Conservation (phyloP, 2,797 vertebrate species). For the Pipistrellus pipistrellus region DNA sequence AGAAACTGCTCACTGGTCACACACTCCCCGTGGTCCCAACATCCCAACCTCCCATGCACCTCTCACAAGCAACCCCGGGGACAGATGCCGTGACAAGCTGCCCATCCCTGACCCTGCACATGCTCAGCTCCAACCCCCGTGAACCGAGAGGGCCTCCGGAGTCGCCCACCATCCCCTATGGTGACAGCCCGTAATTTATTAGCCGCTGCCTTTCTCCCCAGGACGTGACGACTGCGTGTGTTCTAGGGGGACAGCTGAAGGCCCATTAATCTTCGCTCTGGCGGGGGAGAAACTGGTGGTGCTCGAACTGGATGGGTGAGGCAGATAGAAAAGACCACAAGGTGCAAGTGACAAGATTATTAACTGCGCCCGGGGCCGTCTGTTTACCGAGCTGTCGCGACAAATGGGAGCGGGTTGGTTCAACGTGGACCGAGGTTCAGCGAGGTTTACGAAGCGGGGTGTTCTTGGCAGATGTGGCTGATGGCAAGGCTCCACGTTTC, state of each 20-base stretch:
- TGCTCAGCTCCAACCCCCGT: not conserved
- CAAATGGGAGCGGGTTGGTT: not conserved
- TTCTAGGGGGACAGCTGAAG: slow-evolving; percentile 54
- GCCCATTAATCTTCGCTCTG: slow-evolving; percentile 74
- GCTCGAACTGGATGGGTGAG: slow-evolving; percentile 35
- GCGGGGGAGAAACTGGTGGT: slow-evolving; percentile 49
- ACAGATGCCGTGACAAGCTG: not conserved
- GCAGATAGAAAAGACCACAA: slow-evolving; percentile 54
- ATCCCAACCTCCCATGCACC: not conserved
- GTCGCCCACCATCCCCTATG: not conserved
- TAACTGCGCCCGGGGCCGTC: not conserved
- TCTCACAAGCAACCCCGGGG: not conserved
- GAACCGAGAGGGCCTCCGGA: not conserved
- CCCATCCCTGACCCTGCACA: not conserved
- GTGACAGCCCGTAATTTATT: slow-evolving; percentile 64
- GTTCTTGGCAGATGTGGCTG: not conserved
- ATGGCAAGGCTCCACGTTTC: slow-evolving; percentile 32
- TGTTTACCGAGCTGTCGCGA: slow-evolving; percentile 43
- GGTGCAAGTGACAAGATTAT: slow-evolving; percentile 63
- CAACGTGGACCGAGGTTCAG: slow-evolving; percentile 44
- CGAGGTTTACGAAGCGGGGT: slow-evolving; percentile 8
- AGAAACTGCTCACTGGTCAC: not conserved
- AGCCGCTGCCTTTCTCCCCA: not conserved
- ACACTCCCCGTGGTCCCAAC: not conserved
- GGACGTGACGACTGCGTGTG: slow-evolving; percentile 27